Evolutionary conservation across 2,113 vertebrate genomes (phyloP), one percentile per base, ranked within the genome.

Genomic region (Pelecanus crispus): DNA sequence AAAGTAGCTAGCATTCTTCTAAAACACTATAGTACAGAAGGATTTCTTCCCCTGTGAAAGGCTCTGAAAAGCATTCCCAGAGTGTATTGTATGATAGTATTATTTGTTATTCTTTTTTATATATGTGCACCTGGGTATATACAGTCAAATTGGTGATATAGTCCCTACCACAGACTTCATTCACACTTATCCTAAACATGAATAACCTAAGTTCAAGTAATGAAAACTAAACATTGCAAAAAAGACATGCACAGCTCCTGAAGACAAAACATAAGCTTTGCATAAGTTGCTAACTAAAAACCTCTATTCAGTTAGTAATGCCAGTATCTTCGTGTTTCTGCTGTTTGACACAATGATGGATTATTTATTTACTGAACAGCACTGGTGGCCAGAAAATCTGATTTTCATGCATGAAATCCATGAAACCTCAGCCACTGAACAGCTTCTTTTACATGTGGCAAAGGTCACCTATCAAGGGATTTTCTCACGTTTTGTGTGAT

Each of bases 361-460:
- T 99, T 98, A 99, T 99, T 98, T 99, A 99, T 99, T 98, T 97
- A 97, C 97, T 96, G 96, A 98, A 96, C 97, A 98, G 96, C 96
- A 98, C 97, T 98, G 98, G 98, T 98, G 98, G 98, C 98, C 98
- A 98, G 98, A 98, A 98, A 99, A 99, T 98, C 97, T 96, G 95
- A 98, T 98, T 99, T 99, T 98, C 98, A 98, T 99, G 98, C 97
- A 97, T 98, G 98, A 99, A 98, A 98, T 98, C 98, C 98, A 98
- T 98, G 95, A 98, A 98, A 98, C 97, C 95, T 98, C 97, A 98
- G 97, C 93, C 98, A 97, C 96, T 98, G 98, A 98, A 97, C 97
- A 98, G 95, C 81, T 98, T 98, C 98, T 98, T 98, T 98, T 97
- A 97, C 97, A 96, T 53, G 53, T 98, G 98, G 98, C 97, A 99